These are phyloP conservation scores for Dinoponera quadriceps DNA, from an alignment of 1,140 invertebrate genomes.

Conservation along the genomic window DNA sequence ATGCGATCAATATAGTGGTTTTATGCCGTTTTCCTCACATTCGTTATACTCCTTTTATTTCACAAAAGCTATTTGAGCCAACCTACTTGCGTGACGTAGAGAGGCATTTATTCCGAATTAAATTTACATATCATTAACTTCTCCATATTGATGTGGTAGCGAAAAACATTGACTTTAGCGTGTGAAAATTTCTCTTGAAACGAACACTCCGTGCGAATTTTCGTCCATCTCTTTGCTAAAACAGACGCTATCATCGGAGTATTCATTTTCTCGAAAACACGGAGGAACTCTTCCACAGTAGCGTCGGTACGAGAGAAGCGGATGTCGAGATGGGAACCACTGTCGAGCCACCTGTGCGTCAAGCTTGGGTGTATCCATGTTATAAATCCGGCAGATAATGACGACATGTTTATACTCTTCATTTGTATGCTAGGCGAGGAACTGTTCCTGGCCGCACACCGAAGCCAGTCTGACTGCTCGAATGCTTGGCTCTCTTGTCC, in stretches of 20 bases:
- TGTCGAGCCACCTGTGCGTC: conserved; percentile 72
- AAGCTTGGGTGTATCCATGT: conserved; percentile 73
- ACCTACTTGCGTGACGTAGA: not conserved
- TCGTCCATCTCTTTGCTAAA: not conserved
- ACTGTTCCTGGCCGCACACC: conserved; percentile 70
- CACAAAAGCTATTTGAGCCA: conserved; percentile 5
- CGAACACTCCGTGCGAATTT: not conserved
- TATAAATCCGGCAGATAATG: conserved; percentile 82
- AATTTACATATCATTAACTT: conserved; percentile 17
- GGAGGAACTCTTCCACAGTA: not conserved
- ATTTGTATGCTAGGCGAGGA: conserved; percentile 81
- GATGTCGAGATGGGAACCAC: conserved; percentile 65
- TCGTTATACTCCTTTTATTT: conserved; percentile 20
- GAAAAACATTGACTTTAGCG: conserved; percentile 3
- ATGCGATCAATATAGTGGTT: conserved; percentile 48
- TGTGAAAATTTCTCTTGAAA: not conserved
- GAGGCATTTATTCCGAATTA: conserved; percentile 22
- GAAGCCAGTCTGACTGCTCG: conserved; percentile 65
- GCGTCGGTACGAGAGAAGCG: not conserved
- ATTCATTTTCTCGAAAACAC: conserved; percentile 25
- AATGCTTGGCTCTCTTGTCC: conserved; percentile 59
- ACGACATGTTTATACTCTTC: conserved; percentile 84
- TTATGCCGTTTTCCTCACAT: conserved; percentile 20
- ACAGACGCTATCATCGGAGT: not conserved
- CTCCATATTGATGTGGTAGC: not conserved